phyloP scores from a whole-genome alignment of 1,140 invertebrate species.

The Drosophila guanche region DNA sequence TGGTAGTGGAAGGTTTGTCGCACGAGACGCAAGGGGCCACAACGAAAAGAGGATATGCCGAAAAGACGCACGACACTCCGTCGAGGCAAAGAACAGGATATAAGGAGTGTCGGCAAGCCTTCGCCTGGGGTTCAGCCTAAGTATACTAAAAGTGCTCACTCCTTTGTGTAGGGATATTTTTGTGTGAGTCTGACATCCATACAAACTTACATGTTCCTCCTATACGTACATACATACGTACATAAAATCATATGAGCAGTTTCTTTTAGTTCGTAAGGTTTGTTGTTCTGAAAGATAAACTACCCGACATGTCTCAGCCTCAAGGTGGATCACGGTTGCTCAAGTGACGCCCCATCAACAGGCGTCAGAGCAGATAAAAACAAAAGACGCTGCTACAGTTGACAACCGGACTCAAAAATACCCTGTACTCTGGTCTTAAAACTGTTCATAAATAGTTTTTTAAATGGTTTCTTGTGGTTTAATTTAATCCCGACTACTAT shows the following conservation, averaged over 20 bases:
- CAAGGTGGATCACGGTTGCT: slow-evolving; percentile 17
- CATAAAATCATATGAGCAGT: no score
- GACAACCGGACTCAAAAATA: no score
- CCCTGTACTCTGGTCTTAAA: no score
- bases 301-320: slow-evolving; percentile 61
- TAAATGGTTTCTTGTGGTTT: no score
- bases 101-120: slow-evolving; percentile 5
- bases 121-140: slow-evolving; percentile 4
- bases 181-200: no score
- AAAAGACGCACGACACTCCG: slow-evolving; percentile 40
- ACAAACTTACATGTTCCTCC: slow-evolving; percentile 8
- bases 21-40: slow-evolving; percentile 41
- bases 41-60: slow-evolving; percentile 45
- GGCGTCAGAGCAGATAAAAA: slow-evolving; percentile 49
- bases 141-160: slow-evolving; percentile 4
- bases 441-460: no score
- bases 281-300: slow-evolving; percentile 55
- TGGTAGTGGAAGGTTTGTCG: slow-evolving; percentile 53
- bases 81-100: neutral
- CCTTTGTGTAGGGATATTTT: no score
- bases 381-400: neutral
- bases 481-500: no score
- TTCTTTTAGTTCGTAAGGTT: neutral
- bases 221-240: neutral
- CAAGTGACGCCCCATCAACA: slow-evolving; percentile 49